Evolutionary conservation across 2,113 vertebrate species (phyloP).

Genomic region (Sciurus niger): DNA sequence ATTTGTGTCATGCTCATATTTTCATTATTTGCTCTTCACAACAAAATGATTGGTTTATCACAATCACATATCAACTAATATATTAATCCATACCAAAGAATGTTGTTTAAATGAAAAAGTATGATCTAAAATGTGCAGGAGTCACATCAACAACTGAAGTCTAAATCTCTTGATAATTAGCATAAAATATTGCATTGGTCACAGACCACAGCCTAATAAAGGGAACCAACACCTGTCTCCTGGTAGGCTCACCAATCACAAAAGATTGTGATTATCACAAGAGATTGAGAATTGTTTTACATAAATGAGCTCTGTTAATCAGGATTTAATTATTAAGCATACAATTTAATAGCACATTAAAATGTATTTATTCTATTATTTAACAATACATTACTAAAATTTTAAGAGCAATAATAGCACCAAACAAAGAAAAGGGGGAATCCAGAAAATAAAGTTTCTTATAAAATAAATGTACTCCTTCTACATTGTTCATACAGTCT

Average conservation of each 20-base stretch:
- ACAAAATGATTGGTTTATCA: not conserved
- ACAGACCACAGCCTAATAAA: not conserved
- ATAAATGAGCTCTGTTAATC: not conserved
- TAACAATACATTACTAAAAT: not conserved
- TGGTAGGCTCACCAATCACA: not conserved
- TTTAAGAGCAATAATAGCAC: slow-evolving; percentile 1
- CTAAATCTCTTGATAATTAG: not conserved
- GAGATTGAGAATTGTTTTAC: not conserved
- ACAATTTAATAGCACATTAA: not conserved
- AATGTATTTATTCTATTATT: not conserved
- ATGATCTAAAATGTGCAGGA: not conserved
- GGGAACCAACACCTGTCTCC: not conserved
- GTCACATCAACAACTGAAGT: not conserved
- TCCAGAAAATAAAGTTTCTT: not conserved
- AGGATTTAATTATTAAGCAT: slow-evolving; percentile 2
- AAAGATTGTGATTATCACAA: not conserved
- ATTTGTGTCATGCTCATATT: not conserved
- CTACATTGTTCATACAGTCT: not conserved
- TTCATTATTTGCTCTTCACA: slow-evolving; percentile 14
- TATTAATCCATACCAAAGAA: not conserved
- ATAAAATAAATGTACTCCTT: not conserved
- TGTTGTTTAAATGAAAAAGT: not conserved
- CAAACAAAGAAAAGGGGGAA: not conserved
- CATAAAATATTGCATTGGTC: not conserved
- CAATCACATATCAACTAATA: not conserved